A percentile compares a stretch with the other conserved stretches of the same genome.
These are phyloP conservation scores for Alosa alosa DNA, from an alignment of 2,113 vertebrate species.

Conservation along the genomic window DNA sequence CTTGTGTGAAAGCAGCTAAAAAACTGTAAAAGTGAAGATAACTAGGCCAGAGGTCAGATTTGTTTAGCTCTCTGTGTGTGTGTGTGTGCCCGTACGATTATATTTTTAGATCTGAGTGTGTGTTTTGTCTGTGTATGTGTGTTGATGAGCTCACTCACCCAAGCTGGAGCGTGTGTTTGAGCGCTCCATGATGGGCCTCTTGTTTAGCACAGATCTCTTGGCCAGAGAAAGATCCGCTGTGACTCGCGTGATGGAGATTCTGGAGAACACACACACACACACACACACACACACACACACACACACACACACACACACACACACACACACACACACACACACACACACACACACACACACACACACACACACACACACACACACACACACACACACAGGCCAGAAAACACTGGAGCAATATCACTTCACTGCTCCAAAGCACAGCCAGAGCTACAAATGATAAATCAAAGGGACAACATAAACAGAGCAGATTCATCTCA, in stretches of 20 bases:
- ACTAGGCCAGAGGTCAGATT: not conserved
- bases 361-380: constrained; percentile 15
- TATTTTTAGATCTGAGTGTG: not conserved
- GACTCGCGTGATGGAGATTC: constrained; percentile 94
- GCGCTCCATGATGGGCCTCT: constrained; percentile 92
- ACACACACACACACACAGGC: not conserved
- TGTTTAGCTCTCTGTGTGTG: not conserved
- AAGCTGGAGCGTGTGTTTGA: constrained; percentile 93
- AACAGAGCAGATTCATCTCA: not conserved
- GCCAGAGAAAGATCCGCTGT: constrained; percentile 93
- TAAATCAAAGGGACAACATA: not conserved
- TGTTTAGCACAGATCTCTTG: constrained; percentile 95
- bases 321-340: not conserved
- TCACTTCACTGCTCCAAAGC: not conserved
- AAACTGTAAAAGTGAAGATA: not conserved
- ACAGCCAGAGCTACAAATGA: not conserved
- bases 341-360: constrained; percentile 6
- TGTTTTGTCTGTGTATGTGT: constrained; percentile 1
- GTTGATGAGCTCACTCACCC: constrained; percentile 69
- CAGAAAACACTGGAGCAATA: not conserved
- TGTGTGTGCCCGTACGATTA: not conserved
- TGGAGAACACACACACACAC: constrained; percentile 50
- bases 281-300: not conserved
- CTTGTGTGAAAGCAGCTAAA: too few species aligned
- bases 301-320: constrained; percentile 10